Evolutionary conservation across 2,888 invertebrate species (phyloP), one percentile per base, ranked within the genome.

Genomic region (Megaustenia siamemsis): DNA sequence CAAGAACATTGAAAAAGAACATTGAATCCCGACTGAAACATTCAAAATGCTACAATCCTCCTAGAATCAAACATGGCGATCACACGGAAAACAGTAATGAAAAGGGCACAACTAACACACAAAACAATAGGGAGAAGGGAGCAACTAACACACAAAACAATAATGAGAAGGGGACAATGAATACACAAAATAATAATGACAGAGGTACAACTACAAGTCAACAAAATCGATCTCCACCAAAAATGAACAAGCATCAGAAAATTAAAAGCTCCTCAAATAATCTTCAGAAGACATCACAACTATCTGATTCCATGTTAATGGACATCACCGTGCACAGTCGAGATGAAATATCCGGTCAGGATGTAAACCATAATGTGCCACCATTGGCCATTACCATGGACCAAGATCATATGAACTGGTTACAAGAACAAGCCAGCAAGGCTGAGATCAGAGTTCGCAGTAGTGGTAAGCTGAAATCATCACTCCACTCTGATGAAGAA

Each of bases 321-420:
- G 90, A 90, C 83, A 93, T 93, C 82, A 92, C 91, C 4, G 85
- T 93, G 63, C 92, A 91, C 87, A 93, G 92, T 78, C 90, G 93
- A 73, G 93, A 93, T 83, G 90, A 90, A 49, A 86, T 87, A 24
- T 89, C 88, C 40, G 83, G 78, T 45, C 85, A 86, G 43, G 85
- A 84, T 75, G 87, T 79, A 45, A 88, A 86, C 71, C 84, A 84
- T n/a, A 88, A 89, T 28, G 90, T 93, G 38, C 94, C 94, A 2
- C 91, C 90, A 24, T 89, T 94, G 49, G 92, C 93, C 56, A 94
- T 94, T 63, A 92, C 93, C 10, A 88, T 93, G 87, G 94, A 94
- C 87, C 89, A 90, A 35, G 93, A 94, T 87, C 92, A 93, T 84
- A 86, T 92, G 86, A 90, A 90, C 69, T 93, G 93, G 93, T 80